Percentiles rank a stretch among this genome's conserved stretches.
These are phyloP conservation scores for Thereva unica DNA, from an alignment of 2,888 invertebrate genomes.

Conservation along the genomic window DNA sequence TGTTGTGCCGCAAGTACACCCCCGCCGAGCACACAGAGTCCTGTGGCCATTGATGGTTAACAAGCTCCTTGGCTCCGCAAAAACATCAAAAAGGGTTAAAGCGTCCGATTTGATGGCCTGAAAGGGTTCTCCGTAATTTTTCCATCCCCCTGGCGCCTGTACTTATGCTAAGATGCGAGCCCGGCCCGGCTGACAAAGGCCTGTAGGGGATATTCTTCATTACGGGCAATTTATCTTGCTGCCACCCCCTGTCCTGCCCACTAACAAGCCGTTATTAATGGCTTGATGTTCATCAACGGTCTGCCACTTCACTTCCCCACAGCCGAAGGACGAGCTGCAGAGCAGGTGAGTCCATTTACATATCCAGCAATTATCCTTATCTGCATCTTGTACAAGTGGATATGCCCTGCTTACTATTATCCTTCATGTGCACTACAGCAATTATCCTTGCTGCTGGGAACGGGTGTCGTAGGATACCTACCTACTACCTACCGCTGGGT, in stretches of 20 bases:
- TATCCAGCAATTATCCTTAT: constrained; percentile 34
- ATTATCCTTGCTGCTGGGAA: constrained; percentile 18
- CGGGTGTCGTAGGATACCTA: no score
- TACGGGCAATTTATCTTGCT: constrained; percentile 38
- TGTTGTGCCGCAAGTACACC: neutral
- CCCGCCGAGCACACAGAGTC: no score
- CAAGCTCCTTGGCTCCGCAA: constrained; percentile 13
- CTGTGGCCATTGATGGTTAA: neutral
- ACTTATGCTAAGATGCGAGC: neutral
- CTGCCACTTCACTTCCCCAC: constrained; percentile 6
- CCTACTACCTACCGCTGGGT: constrained; percentile 14
- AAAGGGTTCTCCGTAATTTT: constrained; percentile 26
- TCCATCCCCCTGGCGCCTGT: neutral
- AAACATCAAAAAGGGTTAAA: constrained; percentile 27
- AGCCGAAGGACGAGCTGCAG: neutral
- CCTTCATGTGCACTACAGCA: constrained; percentile 15
- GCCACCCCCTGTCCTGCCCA: constrained; percentile 34
- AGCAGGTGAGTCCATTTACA: constrained; percentile 34
- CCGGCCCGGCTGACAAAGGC: constrained; percentile 18
- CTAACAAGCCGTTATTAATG: constrained; percentile 39
- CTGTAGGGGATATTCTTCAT: constrained; percentile 36
- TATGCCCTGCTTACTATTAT: constrained; percentile 20
- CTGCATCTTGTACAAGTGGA: constrained; percentile 31
- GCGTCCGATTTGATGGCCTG: constrained; percentile 20
- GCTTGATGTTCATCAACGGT: constrained; percentile 36